Evolutionary conservation across 2,888 invertebrate genomes (phyloP).

Genomic region (Noctuana brunneofusca): DNA sequence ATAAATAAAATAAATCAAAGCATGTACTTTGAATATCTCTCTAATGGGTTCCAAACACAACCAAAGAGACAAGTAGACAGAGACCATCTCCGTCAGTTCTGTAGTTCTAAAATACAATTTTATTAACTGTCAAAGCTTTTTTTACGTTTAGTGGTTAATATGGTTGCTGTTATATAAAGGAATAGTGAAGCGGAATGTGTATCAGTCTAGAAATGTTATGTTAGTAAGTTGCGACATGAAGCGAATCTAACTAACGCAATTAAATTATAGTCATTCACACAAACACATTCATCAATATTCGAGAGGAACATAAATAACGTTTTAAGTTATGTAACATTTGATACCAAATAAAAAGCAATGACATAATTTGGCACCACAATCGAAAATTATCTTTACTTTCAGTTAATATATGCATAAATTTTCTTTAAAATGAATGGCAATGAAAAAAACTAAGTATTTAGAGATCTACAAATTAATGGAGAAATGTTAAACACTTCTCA

Average conservation of each 20-base stretch:
- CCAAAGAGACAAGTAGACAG: no score
- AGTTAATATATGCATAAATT: background rate
- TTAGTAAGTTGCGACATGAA: slow-evolving; percentile 19
- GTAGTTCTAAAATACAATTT: background rate
- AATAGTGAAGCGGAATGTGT: slow-evolving; percentile 30
- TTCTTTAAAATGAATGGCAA: no score
- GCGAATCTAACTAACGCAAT: slow-evolving; percentile 9
- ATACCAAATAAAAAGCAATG: slow-evolving; percentile 16
- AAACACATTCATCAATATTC: slow-evolving; percentile 15
- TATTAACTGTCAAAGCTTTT: background rate
- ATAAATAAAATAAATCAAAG: no score
- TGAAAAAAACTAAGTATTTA: background rate
- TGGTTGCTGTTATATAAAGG: slow-evolving; percentile 20
- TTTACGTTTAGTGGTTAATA: background rate
- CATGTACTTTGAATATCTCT: no score
- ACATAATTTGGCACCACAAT: slow-evolving; percentile 23
- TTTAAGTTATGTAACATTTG: background rate
- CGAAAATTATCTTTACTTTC: slow-evolving; percentile 1
- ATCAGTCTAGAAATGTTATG: slow-evolving; percentile 29
- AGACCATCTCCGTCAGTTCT: no score
- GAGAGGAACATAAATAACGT: slow-evolving; percentile 21
- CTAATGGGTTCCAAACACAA: no score
- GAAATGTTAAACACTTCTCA: slow-evolving; percentile 25
- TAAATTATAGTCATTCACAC: slow-evolving; percentile 12
- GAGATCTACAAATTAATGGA: background rate